Evolutionary conservation across 2,797 vertebrate species (phyloP).

Genomic region (Thamnophis elegans): DNA sequence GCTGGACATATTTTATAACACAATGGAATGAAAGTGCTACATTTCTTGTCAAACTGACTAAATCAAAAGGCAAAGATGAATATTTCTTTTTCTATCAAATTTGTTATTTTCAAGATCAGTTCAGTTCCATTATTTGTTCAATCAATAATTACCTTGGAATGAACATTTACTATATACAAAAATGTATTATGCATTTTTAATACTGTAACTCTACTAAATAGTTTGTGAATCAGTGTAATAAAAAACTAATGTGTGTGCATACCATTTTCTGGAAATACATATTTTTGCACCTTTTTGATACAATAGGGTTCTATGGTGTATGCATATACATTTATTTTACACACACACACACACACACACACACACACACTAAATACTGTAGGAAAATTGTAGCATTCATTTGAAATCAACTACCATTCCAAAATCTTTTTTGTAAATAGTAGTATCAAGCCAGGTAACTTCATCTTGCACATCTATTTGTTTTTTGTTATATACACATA

Average conservation of each 20-base stretch:
- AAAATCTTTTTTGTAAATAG: background rate
- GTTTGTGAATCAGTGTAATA: background rate
- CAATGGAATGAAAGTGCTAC: background rate
- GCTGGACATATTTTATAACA: background rate
- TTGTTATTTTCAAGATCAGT: background rate
- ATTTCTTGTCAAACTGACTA: background rate
- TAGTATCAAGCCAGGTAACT: background rate
- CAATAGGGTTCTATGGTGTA: too few species aligned
- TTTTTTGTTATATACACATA: background rate
- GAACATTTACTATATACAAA: background rate
- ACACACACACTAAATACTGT: background rate
- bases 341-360: too few species aligned
- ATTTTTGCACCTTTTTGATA: background rate
- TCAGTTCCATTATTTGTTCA: background rate
- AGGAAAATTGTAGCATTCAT: background rate
- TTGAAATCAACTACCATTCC: background rate
- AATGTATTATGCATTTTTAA: background rate
- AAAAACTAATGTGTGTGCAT: background rate
- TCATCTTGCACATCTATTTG: background rate
- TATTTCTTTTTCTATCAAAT: background rate
- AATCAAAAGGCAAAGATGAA: background rate
- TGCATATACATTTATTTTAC: too few species aligned
- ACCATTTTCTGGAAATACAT: background rate
- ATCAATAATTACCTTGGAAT: background rate
- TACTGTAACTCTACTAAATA: background rate